Conservation (phyloP, 2,888 invertebrate genomes). For the Drosophila mercatorum region DNA sequence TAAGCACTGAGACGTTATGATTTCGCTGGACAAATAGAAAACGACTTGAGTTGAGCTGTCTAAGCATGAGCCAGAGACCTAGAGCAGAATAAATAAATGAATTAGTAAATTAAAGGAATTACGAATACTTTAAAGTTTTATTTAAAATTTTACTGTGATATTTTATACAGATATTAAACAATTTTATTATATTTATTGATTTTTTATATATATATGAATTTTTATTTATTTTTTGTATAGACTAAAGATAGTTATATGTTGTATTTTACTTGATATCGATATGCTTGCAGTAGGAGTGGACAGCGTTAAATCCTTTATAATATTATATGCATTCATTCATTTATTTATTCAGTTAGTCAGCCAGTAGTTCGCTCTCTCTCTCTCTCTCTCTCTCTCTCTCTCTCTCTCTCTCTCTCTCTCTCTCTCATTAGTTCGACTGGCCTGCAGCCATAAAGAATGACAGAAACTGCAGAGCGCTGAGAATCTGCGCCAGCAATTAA, state of each 20-base stretch:
- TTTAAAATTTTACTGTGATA: no score
- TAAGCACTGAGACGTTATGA: neutral
- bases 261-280: neutral
- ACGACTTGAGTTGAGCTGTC: neutral
- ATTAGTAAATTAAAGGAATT: no score
- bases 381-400: slow-evolving; percentile 8
- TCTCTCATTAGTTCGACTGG: slow-evolving; percentile 5
- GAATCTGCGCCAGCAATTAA: slow-evolving; percentile 51
- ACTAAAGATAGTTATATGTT: no score
- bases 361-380: slow-evolving; percentile 1
- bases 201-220: no score
- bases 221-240: neutral
- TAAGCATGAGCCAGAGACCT: no score
- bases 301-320: neutral
- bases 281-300: neutral
- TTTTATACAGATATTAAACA: no score
- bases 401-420: slow-evolving; percentile 2
- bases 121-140: no score
- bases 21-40: neutral
- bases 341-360: slow-evolving; percentile 4
- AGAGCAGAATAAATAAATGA: no score
- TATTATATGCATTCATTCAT: slow-evolving; percentile 3
- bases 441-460: slow-evolving; percentile 33
- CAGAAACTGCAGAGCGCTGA: slow-evolving; percentile 20
- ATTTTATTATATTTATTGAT: no score